phyloP scores from a whole-genome alignment of 1,140 invertebrate species.

The Myzus persicae region DNA sequence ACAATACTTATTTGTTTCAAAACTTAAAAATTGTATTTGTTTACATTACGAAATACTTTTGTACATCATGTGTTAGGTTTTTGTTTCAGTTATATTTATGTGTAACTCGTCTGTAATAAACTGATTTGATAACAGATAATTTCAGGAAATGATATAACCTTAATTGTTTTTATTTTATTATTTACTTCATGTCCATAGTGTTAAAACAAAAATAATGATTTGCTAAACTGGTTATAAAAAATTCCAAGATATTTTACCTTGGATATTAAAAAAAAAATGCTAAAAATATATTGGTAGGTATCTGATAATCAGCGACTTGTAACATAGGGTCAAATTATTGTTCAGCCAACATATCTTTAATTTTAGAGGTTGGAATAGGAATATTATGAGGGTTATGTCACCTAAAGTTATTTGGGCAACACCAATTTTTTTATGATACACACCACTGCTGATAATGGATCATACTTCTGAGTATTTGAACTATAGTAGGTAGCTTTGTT shows the following conservation, averaged over 20 bases:
- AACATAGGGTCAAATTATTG: no score
- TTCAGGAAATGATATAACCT: slow-evolving; percentile 7
- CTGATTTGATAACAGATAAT: slow-evolving; percentile 53
- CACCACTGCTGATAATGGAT: neutral
- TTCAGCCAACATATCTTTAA: no score
- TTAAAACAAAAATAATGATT: neutral
- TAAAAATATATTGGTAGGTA: neutral
- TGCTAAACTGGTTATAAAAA: neutral
- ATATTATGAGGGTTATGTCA: no score
- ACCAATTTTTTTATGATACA: no score
- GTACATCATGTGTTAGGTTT: slow-evolving; percentile 54
- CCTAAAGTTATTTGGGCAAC: no score
- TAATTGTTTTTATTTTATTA: slow-evolving; percentile 28
- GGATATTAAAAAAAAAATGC: neutral
- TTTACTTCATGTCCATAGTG: neutral
- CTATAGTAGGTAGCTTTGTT: neutral
- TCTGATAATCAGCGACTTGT: no score
- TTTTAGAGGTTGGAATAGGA: no score
- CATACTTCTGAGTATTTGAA: neutral
- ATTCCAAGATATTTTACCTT: neutral
- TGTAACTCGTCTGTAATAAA: slow-evolving; percentile 56
- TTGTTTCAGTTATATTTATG: slow-evolving; percentile 54
- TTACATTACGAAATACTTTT: slow-evolving; percentile 49
- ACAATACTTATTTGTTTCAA: slow-evolving; percentile 53
- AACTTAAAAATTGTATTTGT: slow-evolving; percentile 44